Base-by-base conservation (phyloP, 2,113 vertebrate species). In the Apteryx mantelli region DNA sequence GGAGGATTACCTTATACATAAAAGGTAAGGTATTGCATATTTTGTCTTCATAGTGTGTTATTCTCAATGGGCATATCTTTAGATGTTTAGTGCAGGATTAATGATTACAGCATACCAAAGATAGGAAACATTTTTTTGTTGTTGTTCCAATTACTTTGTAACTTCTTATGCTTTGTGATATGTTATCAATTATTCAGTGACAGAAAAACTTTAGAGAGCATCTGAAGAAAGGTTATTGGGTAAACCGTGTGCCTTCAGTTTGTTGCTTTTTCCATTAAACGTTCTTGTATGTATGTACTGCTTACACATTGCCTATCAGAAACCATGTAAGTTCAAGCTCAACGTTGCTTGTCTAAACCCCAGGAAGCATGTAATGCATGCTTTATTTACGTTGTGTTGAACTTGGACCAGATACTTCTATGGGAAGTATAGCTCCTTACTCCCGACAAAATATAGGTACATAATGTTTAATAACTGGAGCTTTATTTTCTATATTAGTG, bases 1-100 rank as follows among this genome's bases (percentile, higher is more conserved):
- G 95, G 99, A 99, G 98, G 99, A 99, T 98, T 99, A 99, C 97
- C 99, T 99, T 95, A 99, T 99, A 96, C 99, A 99, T 98, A 99
- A 99, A 98, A 99, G 99, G 99, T 99, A 97, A 85, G 50, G 40
- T 58, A 12, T 8, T 82, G 17, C 21, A 5, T 52, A 4, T 50
- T 86, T 24, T 91, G 4, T 81, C 19, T 86, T 56, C 75, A 0
- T 30, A 40, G 5, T 40, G 1, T 40, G 1, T 8, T 74, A 18
- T 24, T 76, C 24, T 84, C 24, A 36, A 48, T 15, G 61, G 46
- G 18, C 30, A 2, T 90, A 15, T 22, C 32, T 71, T 24, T 77
- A 44, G 66, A 14, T 55, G 22, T 24, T 60, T 81, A 46, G 53
- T 53, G 25, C 38, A 46, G 38, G 58, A 34, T 73, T 74, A 25